These are phyloP conservation scores for Arvicanthis niloticus DNA, from an alignment of 2,113 vertebrate genomes.

Conservation along the genomic window DNA sequence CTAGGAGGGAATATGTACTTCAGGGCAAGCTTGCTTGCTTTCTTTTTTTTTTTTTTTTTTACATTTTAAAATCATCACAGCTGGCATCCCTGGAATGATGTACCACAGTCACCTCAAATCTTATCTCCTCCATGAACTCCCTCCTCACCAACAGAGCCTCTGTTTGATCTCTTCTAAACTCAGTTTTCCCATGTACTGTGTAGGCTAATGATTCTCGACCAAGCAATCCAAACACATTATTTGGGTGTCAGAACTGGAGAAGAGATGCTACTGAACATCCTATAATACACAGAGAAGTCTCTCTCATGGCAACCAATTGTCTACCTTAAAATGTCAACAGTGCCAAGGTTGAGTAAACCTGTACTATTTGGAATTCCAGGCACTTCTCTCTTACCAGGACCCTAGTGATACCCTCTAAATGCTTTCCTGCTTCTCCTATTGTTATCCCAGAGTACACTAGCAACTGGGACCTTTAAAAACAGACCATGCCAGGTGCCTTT, in stretches of 20 bases:
- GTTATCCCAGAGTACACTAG: neutral
- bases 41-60: neutral
- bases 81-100: neutral
- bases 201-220: neutral
- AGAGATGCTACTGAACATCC: neutral
- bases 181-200: neutral
- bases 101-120: slow-evolving; percentile 19
- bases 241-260: neutral
- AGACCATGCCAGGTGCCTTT: neutral
- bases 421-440: neutral
- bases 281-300: neutral
- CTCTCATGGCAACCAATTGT: neutral
- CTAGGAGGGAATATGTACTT: neutral
- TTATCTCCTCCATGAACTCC: neutral
- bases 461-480: neutral
- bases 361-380: neutral
- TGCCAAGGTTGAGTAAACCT: neutral
- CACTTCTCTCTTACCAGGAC: neutral
- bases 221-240: neutral
- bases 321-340: neutral
- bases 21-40: neutral
- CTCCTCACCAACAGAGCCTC: neutral
- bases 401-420: neutral
- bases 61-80: neutral
- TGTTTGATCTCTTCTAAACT: neutral